These are phyloP conservation scores for Hofmannophila pseudospretella DNA, from an alignment of 2,888 invertebrate genomes.

Conservation along the genomic window DNA sequence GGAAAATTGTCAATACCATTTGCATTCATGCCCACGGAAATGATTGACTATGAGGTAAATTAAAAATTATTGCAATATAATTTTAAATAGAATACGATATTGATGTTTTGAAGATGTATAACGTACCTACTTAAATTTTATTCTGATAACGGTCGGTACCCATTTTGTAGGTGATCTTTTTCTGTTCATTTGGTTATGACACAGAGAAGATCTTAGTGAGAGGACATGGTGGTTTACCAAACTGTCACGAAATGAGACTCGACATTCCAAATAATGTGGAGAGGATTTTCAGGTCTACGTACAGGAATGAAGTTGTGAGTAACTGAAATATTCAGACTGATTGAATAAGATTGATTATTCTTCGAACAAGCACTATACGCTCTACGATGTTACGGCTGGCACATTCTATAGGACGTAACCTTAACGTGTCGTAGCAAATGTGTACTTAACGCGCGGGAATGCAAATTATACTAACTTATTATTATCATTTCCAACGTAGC, in stretches of 20 bases:
- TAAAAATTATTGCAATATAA: neutral
- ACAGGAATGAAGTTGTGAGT: slow-evolving; percentile 49
- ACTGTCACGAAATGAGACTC: slow-evolving; percentile 57
- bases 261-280: slow-evolving; percentile 57
- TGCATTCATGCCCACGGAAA: slow-evolving; percentile 66
- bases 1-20: slow-evolving; percentile 66
- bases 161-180: slow-evolving; percentile 40
- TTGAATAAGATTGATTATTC: no score
- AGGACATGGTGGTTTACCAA: slow-evolving; percentile 67
- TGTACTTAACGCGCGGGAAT: no score
- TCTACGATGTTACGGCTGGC: no score
- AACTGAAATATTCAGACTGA: no score
- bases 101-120: no score
- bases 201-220: slow-evolving; percentile 54
- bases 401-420: no score
- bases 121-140: neutral
- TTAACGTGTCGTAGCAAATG: no score
- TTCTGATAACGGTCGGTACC: neutral
- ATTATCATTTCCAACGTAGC: no score
- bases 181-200: slow-evolving; percentile 64
- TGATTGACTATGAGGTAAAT: slow-evolving; percentile 66
- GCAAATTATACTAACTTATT: no score
- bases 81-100: neutral
- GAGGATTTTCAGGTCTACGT: slow-evolving; percentile 44
- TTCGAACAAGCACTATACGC: no score